These are phyloP conservation scores for Stenichneumon culpator DNA, from an alignment of 2,888 invertebrate genomes.

Conservation along the genomic window DNA sequence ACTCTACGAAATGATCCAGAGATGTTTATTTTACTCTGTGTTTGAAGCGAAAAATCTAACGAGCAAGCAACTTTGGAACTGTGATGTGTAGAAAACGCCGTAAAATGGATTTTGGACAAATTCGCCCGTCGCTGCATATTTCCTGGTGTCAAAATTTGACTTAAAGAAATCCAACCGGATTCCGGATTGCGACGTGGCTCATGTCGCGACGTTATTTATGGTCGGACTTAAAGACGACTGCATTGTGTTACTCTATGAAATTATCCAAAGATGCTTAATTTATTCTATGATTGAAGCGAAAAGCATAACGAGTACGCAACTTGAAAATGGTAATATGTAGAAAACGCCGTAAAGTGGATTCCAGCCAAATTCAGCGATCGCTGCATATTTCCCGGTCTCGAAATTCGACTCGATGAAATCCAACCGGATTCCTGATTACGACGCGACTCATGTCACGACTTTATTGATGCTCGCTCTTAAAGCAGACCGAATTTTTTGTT, in stretches of 20 bases:
- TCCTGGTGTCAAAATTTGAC: neutral
- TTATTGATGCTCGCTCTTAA: neutral
- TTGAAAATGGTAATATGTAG: too few species aligned
- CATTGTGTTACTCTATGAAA: too few species aligned
- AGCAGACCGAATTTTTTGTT: neutral
- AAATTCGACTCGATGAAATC: neutral
- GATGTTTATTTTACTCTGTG: too few species aligned
- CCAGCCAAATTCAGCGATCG: neutral
- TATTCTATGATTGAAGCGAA: too few species aligned
- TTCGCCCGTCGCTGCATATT: neutral
- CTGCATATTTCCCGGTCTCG: neutral
- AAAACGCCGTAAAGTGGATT: too few species aligned
- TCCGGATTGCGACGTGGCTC: neutral
- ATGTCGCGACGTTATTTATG: neutral
- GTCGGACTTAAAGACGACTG: too few species aligned
- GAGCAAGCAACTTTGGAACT: too few species aligned
- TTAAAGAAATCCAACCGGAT: neutral
- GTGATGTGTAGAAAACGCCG: too few species aligned
- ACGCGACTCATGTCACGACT: neutral
- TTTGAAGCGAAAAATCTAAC: too few species aligned
- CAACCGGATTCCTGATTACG: neutral
- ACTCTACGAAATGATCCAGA: too few species aligned
- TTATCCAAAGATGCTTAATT: too few species aligned
- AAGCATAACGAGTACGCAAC: too few species aligned
- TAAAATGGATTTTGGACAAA: neutral